Evolutionary conservation across 1,140 invertebrate genomes (phyloP).

Genomic region (Eriocheir sinensis): DNA sequence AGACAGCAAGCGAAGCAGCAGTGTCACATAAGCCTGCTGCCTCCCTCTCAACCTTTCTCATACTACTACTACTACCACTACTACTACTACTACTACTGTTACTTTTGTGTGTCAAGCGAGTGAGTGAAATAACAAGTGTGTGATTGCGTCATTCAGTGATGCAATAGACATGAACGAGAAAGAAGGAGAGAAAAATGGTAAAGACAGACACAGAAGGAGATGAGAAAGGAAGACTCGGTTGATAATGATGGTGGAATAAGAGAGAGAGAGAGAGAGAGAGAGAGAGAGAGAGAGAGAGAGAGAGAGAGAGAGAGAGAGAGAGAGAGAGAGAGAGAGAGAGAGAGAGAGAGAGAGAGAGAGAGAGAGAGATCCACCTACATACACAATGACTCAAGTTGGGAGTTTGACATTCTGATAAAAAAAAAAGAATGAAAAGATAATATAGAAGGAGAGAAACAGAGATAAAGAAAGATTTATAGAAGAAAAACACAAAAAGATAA

Average conservation of each 20-base stretch:
- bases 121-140: too few relatives aligned
- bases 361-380: neutral
- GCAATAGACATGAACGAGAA: too few relatives aligned
- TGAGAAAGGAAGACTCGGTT: neutral
- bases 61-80: too few relatives aligned
- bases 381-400: neutral
- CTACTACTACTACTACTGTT: too few relatives aligned
- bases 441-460: neutral
- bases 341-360: slow-evolving; percentile 22
- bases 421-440: neutral
- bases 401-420: neutral
- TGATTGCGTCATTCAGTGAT: too few relatives aligned
- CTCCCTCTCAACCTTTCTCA: too few relatives aligned
- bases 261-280: slow-evolving; percentile 21
- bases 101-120: neutral
- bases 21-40: too few relatives aligned
- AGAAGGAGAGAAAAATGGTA: neutral
- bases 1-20: too few relatives aligned
- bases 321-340: slow-evolving; percentile 22
- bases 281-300: slow-evolving; percentile 21
- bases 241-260: neutral
- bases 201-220: neutral
- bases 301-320: slow-evolving; percentile 22
- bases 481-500: slow-evolving; percentile 17
- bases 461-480: neutral